These are phyloP conservation scores for Myotis brandtii DNA, from an alignment of 2,113 vertebrate genomes.

Conservation along the genomic window DNA sequence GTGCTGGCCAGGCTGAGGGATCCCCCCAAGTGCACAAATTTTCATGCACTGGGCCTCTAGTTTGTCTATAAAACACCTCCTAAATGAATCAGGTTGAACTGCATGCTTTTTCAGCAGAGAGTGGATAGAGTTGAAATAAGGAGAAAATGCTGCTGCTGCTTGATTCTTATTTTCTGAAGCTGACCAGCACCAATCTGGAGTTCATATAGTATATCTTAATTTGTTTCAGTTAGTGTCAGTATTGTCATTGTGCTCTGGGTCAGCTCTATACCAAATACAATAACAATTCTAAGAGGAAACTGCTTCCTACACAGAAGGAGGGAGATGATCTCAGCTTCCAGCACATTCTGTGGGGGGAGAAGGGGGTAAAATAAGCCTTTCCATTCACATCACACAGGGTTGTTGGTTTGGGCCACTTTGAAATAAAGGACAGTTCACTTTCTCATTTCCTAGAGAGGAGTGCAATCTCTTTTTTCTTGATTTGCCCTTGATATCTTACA, in stretches of 20 bases:
- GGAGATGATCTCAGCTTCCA: not conserved
- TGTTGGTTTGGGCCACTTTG: not conserved
- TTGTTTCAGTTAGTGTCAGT: not conserved
- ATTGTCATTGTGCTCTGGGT: not conserved
- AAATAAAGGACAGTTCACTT: not conserved
- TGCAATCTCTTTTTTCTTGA: not conserved
- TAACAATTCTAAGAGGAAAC: not conserved
- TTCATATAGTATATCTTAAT: not conserved
- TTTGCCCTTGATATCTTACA: not conserved
- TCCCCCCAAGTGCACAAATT: no score
- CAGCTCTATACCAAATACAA: not conserved
- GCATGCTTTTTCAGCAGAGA: not conserved
- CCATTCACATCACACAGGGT: not conserved
- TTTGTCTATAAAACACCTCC: not conserved
- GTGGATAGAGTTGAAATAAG: not conserved
- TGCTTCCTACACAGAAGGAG: not conserved
- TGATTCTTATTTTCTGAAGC: not conserved
- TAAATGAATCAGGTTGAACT: constrained; percentile 7
- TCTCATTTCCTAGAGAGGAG: not conserved
- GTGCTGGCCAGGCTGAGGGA: no score
- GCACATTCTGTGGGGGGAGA: not conserved
- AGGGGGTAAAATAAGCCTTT: not conserved
- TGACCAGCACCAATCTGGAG: not conserved
- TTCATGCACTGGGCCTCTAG: no score
- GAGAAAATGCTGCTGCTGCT: not conserved